Conservation (phyloP, 2,888 invertebrate species). For the Mythimna loreyi region DNA sequence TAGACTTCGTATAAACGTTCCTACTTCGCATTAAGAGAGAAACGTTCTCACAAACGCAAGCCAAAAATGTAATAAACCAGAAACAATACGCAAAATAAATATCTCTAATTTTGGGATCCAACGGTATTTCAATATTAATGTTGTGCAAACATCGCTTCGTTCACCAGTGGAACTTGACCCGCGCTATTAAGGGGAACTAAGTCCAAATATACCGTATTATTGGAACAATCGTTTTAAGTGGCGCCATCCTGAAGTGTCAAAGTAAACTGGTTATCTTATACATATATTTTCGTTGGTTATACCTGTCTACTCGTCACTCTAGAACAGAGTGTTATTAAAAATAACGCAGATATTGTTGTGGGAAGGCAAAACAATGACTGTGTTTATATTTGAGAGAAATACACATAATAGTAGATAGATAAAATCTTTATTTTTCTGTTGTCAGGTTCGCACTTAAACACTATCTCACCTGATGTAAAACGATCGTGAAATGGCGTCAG, state of each 20-base stretch:
- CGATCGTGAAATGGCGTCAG: no score
- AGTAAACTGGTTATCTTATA: constrained; percentile 3
- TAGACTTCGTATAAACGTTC: background rate
- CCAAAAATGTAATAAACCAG: constrained; percentile 47
- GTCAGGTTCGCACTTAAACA: no score
- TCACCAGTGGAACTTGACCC: constrained; percentile 19
- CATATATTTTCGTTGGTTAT: constrained; percentile 16
- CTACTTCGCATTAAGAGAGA: background rate
- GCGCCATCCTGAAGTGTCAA: constrained; percentile 4
- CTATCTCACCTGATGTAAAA: no score
- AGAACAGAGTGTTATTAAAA: constrained; percentile 45
- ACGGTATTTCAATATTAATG: constrained; percentile 49
- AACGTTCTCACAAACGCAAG: background rate
- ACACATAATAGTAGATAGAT: background rate
- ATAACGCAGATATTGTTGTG: constrained; percentile 35
- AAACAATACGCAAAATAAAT: constrained; percentile 40
- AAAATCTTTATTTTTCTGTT: no score
- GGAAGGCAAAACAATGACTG: background rate
- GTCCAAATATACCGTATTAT: background rate
- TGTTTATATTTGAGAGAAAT: background rate
- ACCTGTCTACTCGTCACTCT: constrained; percentile 20
- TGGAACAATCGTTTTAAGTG: background rate
- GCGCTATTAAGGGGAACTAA: constrained; percentile 2
- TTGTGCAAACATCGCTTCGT: constrained; percentile 33
- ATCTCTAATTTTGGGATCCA: constrained; percentile 20